Evolutionary conservation across 2,113 vertebrate species (phyloP), one percentile per base, ranked within the genome.

Genomic region (Chaetops frenatus): DNA sequence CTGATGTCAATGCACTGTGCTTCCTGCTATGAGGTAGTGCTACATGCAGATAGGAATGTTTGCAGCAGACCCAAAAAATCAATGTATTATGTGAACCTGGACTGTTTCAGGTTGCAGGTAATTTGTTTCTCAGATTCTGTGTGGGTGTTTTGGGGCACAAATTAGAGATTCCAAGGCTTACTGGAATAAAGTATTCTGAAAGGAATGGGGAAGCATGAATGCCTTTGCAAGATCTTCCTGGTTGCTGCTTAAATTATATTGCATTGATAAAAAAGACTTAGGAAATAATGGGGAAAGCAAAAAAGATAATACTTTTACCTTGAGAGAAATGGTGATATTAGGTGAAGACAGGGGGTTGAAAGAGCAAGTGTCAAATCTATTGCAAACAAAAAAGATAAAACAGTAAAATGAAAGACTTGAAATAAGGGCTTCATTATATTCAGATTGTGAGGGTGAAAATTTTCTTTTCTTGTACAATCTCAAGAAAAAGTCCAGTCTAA

Each of bases 341-440:
- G 22, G 79, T 64, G 81, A 88, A 91, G 11, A 42, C 64, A 88
- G 88, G 81, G 92, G 54, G 72, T 92, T 86, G 93, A 96, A 87
- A 4, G 91, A 95, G 82, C 93, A 94, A 90, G 96, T 64, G 47
- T 86, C 78, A 91, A 95, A 95, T 83, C 38, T 84, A 94, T 90
- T 95, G 60, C 78, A 92, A 88, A 91, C 35, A 85, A 79, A 87
- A 90, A 90, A 54, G 53, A 47, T 20, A 92, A 92, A 92, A 61
- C 10, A 40, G 62, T 62, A 94, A 94, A 88, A 93, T 79, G 56
- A 93, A 90, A 83, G 28, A 93, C 93, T 10, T 95, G 67, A 89
- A 95, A 87, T 72, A 95, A 92, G 24, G 31, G 47, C 35, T 87
- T 96, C 69, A 79, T 93, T 95, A 67, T 62, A 81, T 70, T 64